phyloP scores from a whole-genome alignment of 2,797 vertebrate genomes.

The Acomys russatus region DNA sequence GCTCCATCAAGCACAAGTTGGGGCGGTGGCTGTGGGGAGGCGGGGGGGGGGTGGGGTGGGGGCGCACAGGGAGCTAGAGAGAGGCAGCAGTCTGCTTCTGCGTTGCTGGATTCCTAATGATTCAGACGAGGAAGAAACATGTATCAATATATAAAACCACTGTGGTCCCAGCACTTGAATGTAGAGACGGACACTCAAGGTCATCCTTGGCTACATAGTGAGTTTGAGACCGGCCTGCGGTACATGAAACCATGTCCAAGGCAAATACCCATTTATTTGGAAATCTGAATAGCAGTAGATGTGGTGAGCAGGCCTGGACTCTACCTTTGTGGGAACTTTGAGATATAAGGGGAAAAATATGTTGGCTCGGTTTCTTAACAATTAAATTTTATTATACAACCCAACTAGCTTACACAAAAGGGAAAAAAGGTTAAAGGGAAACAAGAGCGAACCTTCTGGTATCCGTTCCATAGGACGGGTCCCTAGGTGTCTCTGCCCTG shows the following conservation, averaged over 20 bases:
- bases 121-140: background rate
- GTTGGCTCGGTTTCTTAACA: too few species aligned
- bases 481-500: too few species aligned
- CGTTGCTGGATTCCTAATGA: background rate
- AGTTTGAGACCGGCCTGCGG: background rate
- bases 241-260: background rate
- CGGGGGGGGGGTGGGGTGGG: too few species aligned
- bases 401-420: too few species aligned
- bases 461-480: too few species aligned
- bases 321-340: background rate
- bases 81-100: background rate
- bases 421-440: too few species aligned
- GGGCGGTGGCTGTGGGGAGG: background rate
- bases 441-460: too few species aligned
- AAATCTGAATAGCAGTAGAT: background rate
- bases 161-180: background rate
- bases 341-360: background rate
- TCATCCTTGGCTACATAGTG: background rate
- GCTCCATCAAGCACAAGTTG: background rate
- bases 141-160: slow-evolving; percentile 11
- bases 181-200: background rate
- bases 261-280: background rate
- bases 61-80: background rate
- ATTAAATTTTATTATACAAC: too few species aligned
- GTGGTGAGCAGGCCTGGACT: background rate